phyloP scores from a whole-genome alignment of 2,888 invertebrate genomes.

The Byasa hedistus region DNA sequence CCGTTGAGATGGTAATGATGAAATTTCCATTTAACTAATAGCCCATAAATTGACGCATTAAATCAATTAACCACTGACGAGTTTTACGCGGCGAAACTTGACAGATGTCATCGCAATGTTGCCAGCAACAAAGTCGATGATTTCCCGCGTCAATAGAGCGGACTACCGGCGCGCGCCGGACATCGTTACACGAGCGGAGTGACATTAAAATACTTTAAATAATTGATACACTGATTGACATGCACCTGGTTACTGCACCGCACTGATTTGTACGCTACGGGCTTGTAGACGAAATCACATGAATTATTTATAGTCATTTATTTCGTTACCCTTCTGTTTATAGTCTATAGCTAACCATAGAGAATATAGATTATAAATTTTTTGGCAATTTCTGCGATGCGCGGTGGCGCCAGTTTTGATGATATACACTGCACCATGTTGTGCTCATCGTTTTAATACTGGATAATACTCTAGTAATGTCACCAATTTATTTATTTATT shows the following conservation, averaged over 20 bases:
- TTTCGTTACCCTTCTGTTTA: too few species aligned
- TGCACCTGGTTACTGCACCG: conserved; percentile 18
- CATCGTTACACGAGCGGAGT: conserved; percentile 20
- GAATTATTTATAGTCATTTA: too few species aligned
- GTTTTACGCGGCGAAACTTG: conserved; percentile 6
- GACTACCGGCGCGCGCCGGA: conserved; percentile 48
- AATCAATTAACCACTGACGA: conserved; percentile 9
- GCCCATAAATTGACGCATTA: conserved; percentile 8
- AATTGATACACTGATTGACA: conserved; percentile 25
- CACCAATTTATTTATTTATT: too few species aligned
- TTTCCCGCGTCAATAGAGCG: conserved; percentile 57
- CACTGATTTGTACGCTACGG: not conserved
- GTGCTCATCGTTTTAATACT: too few species aligned
- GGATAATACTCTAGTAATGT: too few species aligned
- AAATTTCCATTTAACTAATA: not conserved
- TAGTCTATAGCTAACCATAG: too few species aligned
- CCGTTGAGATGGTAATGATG: not conserved
- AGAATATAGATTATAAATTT: too few species aligned
- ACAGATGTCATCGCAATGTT: conserved; percentile 23
- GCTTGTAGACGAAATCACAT: not conserved
- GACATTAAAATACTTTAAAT: conserved; percentile 23
- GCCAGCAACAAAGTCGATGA: conserved; percentile 31
- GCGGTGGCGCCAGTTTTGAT: too few species aligned
- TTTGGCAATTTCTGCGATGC: too few species aligned
- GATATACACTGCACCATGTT: too few species aligned